Evolutionary conservation across 2,888 invertebrate species (phyloP).

Genomic region (Hemithea aestivaria): DNA sequence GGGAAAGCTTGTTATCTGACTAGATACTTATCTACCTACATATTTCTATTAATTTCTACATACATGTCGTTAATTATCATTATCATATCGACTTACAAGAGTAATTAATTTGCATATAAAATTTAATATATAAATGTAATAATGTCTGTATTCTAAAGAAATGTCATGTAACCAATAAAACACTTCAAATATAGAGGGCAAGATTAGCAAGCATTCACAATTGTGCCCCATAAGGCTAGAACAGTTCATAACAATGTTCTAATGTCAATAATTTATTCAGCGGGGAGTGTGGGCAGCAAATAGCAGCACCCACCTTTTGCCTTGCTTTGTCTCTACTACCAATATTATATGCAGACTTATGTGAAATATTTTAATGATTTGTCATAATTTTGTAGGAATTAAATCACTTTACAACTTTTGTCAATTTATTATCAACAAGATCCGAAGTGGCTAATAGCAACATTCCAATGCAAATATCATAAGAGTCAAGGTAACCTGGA

Average conservation of each 20-base stretch:
- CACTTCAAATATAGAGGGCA: constrained; percentile 33
- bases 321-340: constrained; percentile 52
- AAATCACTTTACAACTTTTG: too few species aligned
- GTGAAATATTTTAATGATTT: constrained; percentile 8
- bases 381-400: constrained; percentile 3
- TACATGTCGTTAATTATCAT: too few species aligned
- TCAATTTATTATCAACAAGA: constrained; percentile 9
- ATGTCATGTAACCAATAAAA: too few species aligned
- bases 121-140: too few species aligned
- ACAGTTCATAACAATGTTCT: constrained; percentile 68
- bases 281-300: constrained; percentile 64
- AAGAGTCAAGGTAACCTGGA: constrained; percentile 40
- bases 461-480: constrained; percentile 36
- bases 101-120: too few species aligned
- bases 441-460: constrained; percentile 22
- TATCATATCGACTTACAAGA: too few species aligned
- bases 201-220: constrained; percentile 46
- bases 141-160: too few species aligned
- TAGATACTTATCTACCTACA: too few species aligned
- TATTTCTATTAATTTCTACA: too few species aligned
- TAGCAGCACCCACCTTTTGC: constrained; percentile 67
- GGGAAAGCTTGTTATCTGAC: too few species aligned
- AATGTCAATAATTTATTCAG: constrained; percentile 71
- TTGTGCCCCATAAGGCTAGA: constrained; percentile 53
- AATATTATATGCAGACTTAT: constrained; percentile 12